phyloP scores from a whole-genome alignment of 2,113 vertebrate genomes.

The Nibea coibor region DNA sequence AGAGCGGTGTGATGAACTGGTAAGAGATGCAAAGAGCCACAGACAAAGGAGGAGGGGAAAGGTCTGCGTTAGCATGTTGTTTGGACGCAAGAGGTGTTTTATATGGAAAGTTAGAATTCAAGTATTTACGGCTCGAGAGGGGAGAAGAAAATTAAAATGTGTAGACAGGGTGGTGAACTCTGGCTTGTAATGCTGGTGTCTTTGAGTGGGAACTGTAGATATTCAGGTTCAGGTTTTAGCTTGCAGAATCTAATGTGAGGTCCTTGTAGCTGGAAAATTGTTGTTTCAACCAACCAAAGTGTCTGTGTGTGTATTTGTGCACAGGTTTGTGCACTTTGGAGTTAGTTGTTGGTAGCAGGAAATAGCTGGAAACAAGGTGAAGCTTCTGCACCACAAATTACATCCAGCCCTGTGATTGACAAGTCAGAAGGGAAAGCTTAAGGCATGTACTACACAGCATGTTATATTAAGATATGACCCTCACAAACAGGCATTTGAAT shows the following conservation, averaged over 20 bases:
- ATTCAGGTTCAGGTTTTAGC: constrained; percentile 11
- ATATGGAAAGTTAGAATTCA: constrained; percentile 29
- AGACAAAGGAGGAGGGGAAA: constrained; percentile 28
- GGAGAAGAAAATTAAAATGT: constrained; percentile 32
- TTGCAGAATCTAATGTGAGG: background rate
- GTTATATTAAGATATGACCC: constrained; percentile 15
- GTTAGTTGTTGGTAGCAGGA: constrained; percentile 17
- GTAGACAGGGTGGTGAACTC: constrained; percentile 36
- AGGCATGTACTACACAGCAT: constrained; percentile 3
- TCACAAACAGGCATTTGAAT: background rate
- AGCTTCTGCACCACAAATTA: constrained; percentile 16
- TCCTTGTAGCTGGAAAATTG: background rate
- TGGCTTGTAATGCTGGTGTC: background rate
- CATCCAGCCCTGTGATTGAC: constrained; percentile 50
- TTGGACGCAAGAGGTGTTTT: constrained; percentile 43
- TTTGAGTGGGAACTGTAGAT: constrained; percentile 28
- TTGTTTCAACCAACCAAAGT: constrained; percentile 6
- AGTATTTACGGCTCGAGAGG: constrained; percentile 22
- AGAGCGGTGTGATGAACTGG: constrained; percentile 28
- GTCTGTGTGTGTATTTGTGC: constrained; percentile 12
- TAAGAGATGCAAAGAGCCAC: constrained; percentile 41
- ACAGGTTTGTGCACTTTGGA: background rate
- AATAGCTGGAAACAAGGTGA: constrained; percentile 48
- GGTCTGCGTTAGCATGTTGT: constrained; percentile 34
- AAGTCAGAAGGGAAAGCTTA: constrained; percentile 32